A percentile compares a stretch with the other conserved stretches of the same genome.
These are phyloP conservation scores for Clepsis dumicolana DNA, from an alignment of 2,888 invertebrate genomes.

Conservation along the genomic window DNA sequence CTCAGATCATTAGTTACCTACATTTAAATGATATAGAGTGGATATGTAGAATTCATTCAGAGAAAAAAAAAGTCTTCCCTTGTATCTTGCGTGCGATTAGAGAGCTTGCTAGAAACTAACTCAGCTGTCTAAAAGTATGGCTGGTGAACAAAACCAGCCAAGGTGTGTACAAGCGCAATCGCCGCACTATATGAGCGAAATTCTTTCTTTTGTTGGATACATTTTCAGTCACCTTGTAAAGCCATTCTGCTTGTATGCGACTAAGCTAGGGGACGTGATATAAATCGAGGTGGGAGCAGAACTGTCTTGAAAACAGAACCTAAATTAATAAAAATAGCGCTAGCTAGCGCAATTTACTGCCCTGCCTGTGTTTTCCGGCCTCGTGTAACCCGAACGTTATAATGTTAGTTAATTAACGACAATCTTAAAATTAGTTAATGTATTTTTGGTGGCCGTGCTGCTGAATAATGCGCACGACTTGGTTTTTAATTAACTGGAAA, in stretches of 20 bases:
- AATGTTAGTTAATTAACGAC: slow-evolving; percentile 34
- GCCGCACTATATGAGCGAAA: background rate
- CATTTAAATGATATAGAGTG: no score
- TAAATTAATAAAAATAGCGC: background rate
- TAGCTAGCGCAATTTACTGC: background rate
- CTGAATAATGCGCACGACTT: slow-evolving; percentile 52
- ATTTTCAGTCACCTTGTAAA: background rate
- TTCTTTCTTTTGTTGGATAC: background rate
- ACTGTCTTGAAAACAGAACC: background rate
- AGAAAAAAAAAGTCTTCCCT: background rate
- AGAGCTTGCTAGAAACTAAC: background rate
- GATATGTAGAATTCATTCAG: background rate
- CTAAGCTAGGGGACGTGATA: background rate
- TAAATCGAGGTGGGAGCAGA: background rate
- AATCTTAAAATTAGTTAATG: slow-evolving; percentile 28
- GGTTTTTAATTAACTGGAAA: slow-evolving; percentile 50
- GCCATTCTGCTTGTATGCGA: background rate
- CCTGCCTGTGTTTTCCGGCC: background rate
- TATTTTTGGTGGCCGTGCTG: slow-evolving; percentile 48
- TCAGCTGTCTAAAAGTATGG: no score
- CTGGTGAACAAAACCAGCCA: no score
- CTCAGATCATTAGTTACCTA: no score
- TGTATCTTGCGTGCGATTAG: background rate
- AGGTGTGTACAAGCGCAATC: background rate
- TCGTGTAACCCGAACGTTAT: background rate